These are phyloP conservation scores for Rutilus rutilus DNA, from an alignment of 2,113 vertebrate genomes.

Conservation along the genomic window DNA sequence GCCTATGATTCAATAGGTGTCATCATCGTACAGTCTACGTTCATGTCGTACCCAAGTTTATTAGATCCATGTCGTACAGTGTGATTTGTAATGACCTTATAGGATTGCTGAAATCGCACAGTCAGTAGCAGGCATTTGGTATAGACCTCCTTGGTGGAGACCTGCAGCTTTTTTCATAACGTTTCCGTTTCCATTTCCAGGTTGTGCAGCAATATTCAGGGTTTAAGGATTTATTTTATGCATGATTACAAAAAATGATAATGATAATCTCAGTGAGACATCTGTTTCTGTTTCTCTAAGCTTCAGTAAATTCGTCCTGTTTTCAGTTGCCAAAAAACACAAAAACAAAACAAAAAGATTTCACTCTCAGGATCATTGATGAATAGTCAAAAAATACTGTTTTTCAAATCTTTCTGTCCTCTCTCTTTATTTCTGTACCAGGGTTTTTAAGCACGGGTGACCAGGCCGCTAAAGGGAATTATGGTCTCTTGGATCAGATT, in stretches of 20 bases:
- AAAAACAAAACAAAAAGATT: neutral
- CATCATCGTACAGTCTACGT: too few species aligned
- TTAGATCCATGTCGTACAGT: too few species aligned
- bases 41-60: too few species aligned
- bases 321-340: neutral
- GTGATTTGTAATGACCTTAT: too few species aligned
- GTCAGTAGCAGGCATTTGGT: neutral
- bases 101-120: too few species aligned
- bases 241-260: neutral
- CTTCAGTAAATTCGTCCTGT: neutral
- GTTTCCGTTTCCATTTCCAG: neutral
- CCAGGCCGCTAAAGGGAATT: conserved; percentile 98
- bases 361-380: neutral
- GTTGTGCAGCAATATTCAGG: neutral
- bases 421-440: conserved; percentile 60
- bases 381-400: neutral
- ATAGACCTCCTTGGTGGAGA: neutral
- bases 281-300: neutral
- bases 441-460: conserved; percentile 97
- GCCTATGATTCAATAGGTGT: too few species aligned
- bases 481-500: conserved; percentile 95
- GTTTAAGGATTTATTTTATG: neutral
- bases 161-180: neutral
- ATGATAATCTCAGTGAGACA: neutral
- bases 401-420: neutral